phyloP scores from a whole-genome alignment of 2,888 invertebrate species.

The Netelia fuscicornis region DNA sequence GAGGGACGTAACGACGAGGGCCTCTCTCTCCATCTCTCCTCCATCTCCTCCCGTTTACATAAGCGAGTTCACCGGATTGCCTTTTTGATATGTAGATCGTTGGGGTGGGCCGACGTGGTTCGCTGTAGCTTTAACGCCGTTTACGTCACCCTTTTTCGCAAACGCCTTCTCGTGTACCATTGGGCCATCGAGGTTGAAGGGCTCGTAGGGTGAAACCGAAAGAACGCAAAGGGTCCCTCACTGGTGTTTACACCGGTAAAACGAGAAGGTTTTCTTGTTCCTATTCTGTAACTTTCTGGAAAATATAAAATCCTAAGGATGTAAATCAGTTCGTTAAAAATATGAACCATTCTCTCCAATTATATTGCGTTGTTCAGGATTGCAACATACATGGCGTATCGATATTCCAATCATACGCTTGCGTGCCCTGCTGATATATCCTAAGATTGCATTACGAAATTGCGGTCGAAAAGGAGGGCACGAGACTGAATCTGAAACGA shows the following conservation, averaged over 20 bases:
- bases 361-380: not conserved
- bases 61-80: conserved; percentile 85
- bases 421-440: conserved; percentile 42
- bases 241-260: conserved; percentile 29
- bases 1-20: conserved; percentile 76
- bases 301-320: not conserved
- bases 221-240: conserved; percentile 39
- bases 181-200: conserved; percentile 27
- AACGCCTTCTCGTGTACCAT: conserved; percentile 64
- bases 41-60: conserved; percentile 82
- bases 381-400: not conserved
- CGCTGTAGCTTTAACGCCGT: conserved; percentile 82
- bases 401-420: conserved; percentile 7
- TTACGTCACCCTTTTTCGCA: conserved; percentile 78
- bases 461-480: conserved; percentile 28
- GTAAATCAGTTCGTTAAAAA: not conserved
- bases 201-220: conserved; percentile 39
- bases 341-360: not conserved
- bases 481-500: conserved; percentile 32
- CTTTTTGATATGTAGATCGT: conserved; percentile 85
- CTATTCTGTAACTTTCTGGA: not conserved
- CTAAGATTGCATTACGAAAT: conserved; percentile 19
- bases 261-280: conserved; percentile 37
- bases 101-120: conserved; percentile 58
- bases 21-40: conserved; percentile 54